Conservation (phyloP, 2,888 invertebrate species). For the Theretra japonica region DNA sequence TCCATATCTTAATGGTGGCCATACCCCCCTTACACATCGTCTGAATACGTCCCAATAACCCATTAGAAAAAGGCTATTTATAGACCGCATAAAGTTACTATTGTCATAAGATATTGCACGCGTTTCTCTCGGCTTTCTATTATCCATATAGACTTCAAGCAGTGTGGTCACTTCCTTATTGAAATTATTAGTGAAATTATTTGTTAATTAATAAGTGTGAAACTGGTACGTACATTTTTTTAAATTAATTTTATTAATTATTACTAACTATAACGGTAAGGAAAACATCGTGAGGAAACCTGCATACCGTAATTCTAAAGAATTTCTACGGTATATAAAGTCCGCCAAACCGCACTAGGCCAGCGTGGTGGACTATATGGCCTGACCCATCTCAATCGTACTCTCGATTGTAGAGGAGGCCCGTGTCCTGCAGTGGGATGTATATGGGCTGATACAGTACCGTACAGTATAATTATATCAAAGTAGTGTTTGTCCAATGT, state of each 20-base stretch:
- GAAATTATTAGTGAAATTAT: background rate
- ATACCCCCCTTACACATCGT: background rate
- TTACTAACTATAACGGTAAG: background rate
- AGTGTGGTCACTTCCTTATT: background rate
- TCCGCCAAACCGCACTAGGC: too few species aligned
- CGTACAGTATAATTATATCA: too few species aligned
- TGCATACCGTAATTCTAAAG: too few species aligned
- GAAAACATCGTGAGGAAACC: background rate
- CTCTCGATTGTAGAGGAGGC: too few species aligned
- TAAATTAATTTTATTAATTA: background rate
- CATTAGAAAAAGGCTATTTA: background rate
- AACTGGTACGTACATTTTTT: conserved; percentile 9
- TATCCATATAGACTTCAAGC: background rate
- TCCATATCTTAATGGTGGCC: background rate
- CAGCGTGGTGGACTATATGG: too few species aligned
- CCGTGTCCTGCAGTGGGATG: too few species aligned
- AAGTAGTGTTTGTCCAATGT: too few species aligned
- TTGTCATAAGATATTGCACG: conserved; percentile 12
- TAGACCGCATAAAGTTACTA: background rate
- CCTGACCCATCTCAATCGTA: too few species aligned
- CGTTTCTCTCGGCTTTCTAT: conserved; percentile 13
- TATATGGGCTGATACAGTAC: too few species aligned
- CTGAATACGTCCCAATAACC: background rate
- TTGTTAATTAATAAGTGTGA: too few species aligned
- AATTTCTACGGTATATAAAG: too few species aligned